Evolutionary conservation across 2,888 invertebrate genomes (phyloP), one percentile per base, ranked within the genome.

Genomic region (Meiosimyza decipiens): DNA sequence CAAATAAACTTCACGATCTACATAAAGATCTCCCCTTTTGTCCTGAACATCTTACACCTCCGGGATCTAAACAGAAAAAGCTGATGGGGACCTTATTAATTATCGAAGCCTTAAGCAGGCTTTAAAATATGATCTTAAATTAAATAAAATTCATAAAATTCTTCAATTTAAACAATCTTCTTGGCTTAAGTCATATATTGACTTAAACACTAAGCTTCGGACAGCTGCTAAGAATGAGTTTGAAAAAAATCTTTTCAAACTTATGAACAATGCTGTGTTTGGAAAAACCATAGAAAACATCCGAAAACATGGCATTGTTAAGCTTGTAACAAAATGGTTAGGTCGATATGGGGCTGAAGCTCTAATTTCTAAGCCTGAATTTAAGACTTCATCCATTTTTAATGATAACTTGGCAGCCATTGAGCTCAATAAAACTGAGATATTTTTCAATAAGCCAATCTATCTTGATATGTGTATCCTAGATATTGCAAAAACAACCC

Each of bases 61-160:
- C 49, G 1, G 57, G 63, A n/a, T 6, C 28, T 3, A 64, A 73
- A 55, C 33, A 62, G 51, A n/a, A 18, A 33, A 75, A 71, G 78
- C 55, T 81, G 40, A 55, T 80, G 28, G 71, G 80, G 1, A 81
- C 77, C 68, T 71, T 83, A 79, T 82, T 16, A 82, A 84, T 73
- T 82, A 81, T 40, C 70, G 77, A 22, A 78, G 77, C 71, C 73
- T 82, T 11, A 77, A 81, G 60, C 77, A 82, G 70, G 78, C 77
- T 74, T 52, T 85, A 6, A 64, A 78, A 40, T 65, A 81, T 40
- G 84, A 84, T 0, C 59, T 85, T 22, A 77, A 73, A 71, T 54
- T 83, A 12, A 74, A 33, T 49, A 82, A 81, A 78, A 79, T 83
- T 18, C 81, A 82, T 73, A 66, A 80, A 13, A 74, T 81, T 13